A percentile compares a stretch with the other conserved stretches of the same genome.
Conservation (phyloP, 2,888 invertebrate species). For the Drosophila pseudotalamancana region DNA sequence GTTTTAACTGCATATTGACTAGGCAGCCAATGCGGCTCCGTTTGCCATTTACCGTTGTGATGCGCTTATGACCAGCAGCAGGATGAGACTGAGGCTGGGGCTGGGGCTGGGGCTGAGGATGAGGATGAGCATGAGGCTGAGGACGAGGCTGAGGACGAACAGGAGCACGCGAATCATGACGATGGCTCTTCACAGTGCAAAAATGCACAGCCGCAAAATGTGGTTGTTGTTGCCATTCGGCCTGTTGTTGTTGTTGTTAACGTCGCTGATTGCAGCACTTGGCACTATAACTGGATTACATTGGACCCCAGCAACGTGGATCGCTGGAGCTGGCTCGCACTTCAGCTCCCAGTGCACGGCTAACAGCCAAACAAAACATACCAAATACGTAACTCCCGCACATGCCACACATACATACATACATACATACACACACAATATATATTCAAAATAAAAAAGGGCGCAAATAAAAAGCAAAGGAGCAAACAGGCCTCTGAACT, state of each 20-base stretch:
- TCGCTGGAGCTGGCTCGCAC: conserved; percentile 15
- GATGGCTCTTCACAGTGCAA: conserved; percentile 34
- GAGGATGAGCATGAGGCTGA: conserved; percentile 26
- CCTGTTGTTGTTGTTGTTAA: conserved; percentile 29
- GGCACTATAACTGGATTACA: conserved; percentile 73
- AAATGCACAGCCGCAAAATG: conserved; percentile 48
- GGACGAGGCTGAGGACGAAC: conserved; percentile 11
- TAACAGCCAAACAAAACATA: conserved; percentile 35
- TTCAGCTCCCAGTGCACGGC: conserved; percentile 8
- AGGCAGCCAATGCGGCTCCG: conserved; percentile 7
- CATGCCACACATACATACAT: neutral
- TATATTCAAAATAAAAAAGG: neutral
- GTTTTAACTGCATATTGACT: conserved; percentile 72
- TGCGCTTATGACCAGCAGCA: conserved; percentile 62
- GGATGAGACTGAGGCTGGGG: neutral
- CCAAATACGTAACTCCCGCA: conserved; percentile 18
- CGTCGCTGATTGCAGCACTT: conserved; percentile 66
- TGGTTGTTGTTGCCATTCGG: conserved; percentile 10
- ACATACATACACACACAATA: neutral
- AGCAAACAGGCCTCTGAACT: conserved; percentile 16
- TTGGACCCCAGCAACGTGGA: conserved; percentile 19
- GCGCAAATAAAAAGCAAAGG: conserved; percentile 2
- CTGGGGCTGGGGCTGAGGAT: neutral
- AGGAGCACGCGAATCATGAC: conserved; percentile 28
- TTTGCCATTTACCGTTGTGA: conserved; percentile 59